A percentile compares a stretch with the other conserved stretches of the same genome.
These are phyloP conservation scores for Latrodectus geometricus DNA, from an alignment of 1,140 invertebrate genomes.

Conservation along the genomic window DNA sequence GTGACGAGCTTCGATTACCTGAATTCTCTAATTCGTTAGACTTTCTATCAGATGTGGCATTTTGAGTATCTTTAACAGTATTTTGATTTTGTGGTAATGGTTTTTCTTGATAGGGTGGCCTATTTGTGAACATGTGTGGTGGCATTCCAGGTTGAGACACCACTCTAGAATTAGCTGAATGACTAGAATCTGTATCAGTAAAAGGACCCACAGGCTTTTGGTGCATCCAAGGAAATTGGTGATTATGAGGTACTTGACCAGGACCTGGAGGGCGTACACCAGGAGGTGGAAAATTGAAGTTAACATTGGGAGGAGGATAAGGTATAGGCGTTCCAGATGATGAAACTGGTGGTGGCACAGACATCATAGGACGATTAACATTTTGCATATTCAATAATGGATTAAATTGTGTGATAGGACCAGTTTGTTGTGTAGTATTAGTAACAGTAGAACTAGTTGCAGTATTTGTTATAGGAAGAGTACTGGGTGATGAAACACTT, in stretches of 20 bases:
- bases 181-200: slow-evolving; percentile 24
- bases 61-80: slow-evolving; percentile 15
- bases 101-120: slow-evolving; percentile 23
- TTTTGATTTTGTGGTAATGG: neutral
- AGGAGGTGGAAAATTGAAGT: slow-evolving; percentile 42
- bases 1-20: neutral
- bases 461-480: too few relatives aligned
- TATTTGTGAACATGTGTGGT: slow-evolving; percentile 14
- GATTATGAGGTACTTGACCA: neutral
- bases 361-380: slow-evolving; percentile 2
- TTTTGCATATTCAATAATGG: neutral
- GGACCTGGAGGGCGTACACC: slow-evolving; percentile 28
- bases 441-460: neutral
- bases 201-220: slow-evolving; percentile 11
- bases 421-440: neutral
- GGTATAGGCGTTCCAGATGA: slow-evolving; percentile 37
- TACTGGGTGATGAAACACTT: slow-evolving; percentile 22
- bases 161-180: neutral
- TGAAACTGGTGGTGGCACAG: slow-evolving; percentile 40
- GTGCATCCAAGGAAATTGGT: slow-evolving; percentile 43
- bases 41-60: neutral
- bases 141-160: neutral
- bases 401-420: slow-evolving; percentile 10
- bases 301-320: slow-evolving; percentile 43
- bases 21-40: slow-evolving; percentile 11